Evolutionary conservation across 2,797 vertebrate genomes (phyloP), one percentile per base, ranked within the genome.

Genomic region (Lagodon rhomboides): DNA sequence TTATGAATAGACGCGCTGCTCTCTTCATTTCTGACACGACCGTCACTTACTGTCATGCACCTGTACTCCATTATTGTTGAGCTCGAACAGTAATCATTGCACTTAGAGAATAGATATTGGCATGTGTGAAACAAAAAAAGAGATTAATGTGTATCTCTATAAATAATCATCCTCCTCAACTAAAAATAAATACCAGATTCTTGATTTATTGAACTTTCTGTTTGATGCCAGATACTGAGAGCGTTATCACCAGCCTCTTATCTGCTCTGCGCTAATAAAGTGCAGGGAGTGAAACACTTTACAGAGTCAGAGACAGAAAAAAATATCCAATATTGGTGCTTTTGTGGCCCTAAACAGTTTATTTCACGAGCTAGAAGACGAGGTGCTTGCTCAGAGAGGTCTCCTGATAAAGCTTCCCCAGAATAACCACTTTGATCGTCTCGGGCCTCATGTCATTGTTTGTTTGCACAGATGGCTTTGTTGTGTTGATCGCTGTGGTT

Each of bases 391-490:
- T 9, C 3, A 43, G 20, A 56, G 38, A 67, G 41, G n/a, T 79
- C 72, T 73, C 30, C 12, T 4, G 17, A 58, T 61, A 6, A 69
- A 73, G 60, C 58, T 22, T 53, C 61, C 73, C 85, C 50, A 47
- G 63, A 84, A 83, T 68, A 79, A 72, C 17, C 63, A 43, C 74
- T 85, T 82, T 80, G 80, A 69, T 75, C 44, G 50, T 38, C 9
- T 70, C 70, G 41, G n/a, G 22, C 43, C 62, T 53, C 4, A 0
- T 8, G 61, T 75, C 17, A 4, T 38, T 73, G 73, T 65, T 80
- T 85, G 66, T 66, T 64, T 82, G 55, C 77, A 64, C 79, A 67
- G 74, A 60, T 82, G 60, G 50, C 73, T 83, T 73, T 75, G 75
- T 77, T 75, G 11, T 60, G 46, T 50, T 77, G 50, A 49, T 60